Conservation (phyloP, 2,888 invertebrate species). For the Phasia obesa region DNA sequence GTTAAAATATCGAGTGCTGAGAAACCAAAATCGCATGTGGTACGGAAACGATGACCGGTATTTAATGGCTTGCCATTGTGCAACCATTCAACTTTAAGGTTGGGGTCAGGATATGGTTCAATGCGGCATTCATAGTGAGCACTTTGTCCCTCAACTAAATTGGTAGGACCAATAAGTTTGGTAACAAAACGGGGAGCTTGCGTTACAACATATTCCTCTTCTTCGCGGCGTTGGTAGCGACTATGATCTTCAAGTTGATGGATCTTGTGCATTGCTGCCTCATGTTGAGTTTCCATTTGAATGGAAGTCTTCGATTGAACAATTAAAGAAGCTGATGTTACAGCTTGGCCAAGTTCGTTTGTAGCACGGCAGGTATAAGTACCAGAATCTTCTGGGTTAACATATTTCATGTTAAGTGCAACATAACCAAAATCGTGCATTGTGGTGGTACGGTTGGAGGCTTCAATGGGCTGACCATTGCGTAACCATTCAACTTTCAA, state of each 20-base stretch:
- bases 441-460: slow-evolving; percentile 95
- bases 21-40: slow-evolving; percentile 98
- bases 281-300: slow-evolving; percentile 94
- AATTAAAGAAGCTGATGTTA: slow-evolving; percentile 94
- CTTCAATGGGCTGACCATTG: slow-evolving; percentile 95
- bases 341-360: slow-evolving; percentile 96
- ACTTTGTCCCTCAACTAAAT: slow-evolving; percentile 92
- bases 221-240: slow-evolving; percentile 90
- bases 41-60: slow-evolving; percentile 95
- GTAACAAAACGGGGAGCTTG: slow-evolving; percentile 93
- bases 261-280: slow-evolving; percentile 93
- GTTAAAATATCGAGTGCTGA: slow-evolving; percentile 97
- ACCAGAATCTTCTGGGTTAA: slow-evolving; percentile 97
- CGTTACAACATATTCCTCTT: slow-evolving; percentile 90
- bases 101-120: slow-evolving; percentile 95
- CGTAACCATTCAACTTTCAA: slow-evolving; percentile 96
- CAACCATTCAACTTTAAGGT: slow-evolving; percentile 95
- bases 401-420: slow-evolving; percentile 96
- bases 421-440: slow-evolving; percentile 99
- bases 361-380: slow-evolving; percentile 97
- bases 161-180: slow-evolving; percentile 92
- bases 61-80: slow-evolving; percentile 95
- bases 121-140: slow-evolving; percentile 96
- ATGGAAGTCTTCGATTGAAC: slow-evolving; percentile 95
- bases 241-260: slow-evolving; percentile 92